These are phyloP conservation scores for Periophthalmodon schlosseri DNA, from an alignment of 2,113 vertebrate species.

Conservation along the genomic window DNA sequence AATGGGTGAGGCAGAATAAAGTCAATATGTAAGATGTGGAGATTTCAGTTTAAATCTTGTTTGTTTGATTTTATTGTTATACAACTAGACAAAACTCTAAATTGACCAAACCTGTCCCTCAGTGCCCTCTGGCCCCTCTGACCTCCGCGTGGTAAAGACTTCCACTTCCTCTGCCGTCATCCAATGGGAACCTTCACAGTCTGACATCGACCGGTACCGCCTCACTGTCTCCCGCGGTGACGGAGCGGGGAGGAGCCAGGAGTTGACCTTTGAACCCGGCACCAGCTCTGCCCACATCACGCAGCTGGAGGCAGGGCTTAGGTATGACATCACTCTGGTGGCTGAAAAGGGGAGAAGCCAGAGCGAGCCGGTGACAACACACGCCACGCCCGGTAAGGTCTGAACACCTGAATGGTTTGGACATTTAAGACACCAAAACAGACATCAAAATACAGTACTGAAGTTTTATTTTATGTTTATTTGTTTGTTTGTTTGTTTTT, in stretches of 20 bases:
- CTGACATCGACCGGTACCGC: conserved; percentile 15
- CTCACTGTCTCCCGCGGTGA: conserved; percentile 42
- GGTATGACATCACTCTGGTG: conserved; percentile 72
- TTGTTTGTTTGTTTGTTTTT: no score
- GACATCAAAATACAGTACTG: no score
- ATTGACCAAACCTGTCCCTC: neutral
- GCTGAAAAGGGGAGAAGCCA: conserved; percentile 63
- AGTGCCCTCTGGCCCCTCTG: conserved; percentile 74
- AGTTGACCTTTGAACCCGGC: conserved; percentile 58
- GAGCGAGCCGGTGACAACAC: conserved; percentile 65
- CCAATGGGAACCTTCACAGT: conserved; percentile 76
- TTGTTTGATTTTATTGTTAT: no score
- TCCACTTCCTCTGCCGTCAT: conserved; percentile 69
- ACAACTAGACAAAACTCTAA: no score
- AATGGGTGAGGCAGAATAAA: no score
- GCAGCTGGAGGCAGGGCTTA: conserved; percentile 65
- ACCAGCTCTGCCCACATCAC: conserved; percentile 69
- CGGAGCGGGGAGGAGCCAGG: conserved; percentile 40
- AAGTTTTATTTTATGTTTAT: no score
- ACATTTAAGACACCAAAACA: no score
- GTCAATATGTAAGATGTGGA: no score
- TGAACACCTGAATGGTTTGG: neutral
- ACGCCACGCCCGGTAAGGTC: conserved; percentile 74
- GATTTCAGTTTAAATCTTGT: no score
- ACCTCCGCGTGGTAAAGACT: conserved; percentile 74